Conservation (phyloP, 2,888 invertebrate species). For the Catonia carolina region DNA sequence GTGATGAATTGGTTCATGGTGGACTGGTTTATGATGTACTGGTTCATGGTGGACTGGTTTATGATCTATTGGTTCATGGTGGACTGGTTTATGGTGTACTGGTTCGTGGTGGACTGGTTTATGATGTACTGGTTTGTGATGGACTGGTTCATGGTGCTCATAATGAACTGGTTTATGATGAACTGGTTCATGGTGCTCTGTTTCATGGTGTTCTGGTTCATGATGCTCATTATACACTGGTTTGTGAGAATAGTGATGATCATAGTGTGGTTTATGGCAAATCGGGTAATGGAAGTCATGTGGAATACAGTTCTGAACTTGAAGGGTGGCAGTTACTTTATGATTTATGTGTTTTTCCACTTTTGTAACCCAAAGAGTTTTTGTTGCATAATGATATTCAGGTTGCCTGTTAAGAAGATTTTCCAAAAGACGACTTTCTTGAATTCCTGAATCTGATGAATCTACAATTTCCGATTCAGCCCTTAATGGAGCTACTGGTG, state of each 20-base stretch:
- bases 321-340: constrained; percentile 30
- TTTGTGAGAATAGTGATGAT: not conserved
- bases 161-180: too few relatives aligned
- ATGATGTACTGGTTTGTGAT: too few relatives aligned
- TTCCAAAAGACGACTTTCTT: not conserved
- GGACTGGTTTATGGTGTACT: too few relatives aligned
- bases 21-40: too few relatives aligned
- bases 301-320: constrained; percentile 32
- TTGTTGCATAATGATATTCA: constrained; percentile 22
- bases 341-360: constrained; percentile 30
- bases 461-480: not conserved
- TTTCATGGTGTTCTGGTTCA: too few relatives aligned
- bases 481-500: not conserved
- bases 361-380: constrained; percentile 31
- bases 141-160: too few relatives aligned
- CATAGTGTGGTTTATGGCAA: not conserved
- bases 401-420: not conserved
- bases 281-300: not conserved
- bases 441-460: not conserved
- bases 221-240: too few relatives aligned
- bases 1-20: too few relatives aligned
- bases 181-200: too few relatives aligned
- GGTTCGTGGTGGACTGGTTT: too few relatives aligned
- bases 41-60: too few relatives aligned
- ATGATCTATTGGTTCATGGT: too few relatives aligned